Base-by-base conservation (phyloP, 2,797 vertebrate species). In the Propithecus deckenii region DNA sequence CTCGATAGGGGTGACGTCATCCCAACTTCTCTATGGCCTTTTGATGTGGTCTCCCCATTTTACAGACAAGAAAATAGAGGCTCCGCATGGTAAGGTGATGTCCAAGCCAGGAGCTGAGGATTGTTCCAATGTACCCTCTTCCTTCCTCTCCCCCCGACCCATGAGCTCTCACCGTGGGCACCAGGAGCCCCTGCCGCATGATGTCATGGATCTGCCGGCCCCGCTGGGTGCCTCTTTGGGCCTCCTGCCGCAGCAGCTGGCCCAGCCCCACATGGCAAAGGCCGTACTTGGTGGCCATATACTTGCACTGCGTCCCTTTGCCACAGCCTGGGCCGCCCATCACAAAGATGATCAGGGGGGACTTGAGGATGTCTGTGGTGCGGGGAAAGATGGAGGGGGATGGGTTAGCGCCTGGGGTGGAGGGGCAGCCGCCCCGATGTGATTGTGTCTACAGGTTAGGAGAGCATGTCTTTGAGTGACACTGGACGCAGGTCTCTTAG, bases 211-310 rank as follows among this genome's bases (percentile, higher is more conserved):
- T 96, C 50, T 96, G 81, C 41, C 6, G 38, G 20, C 97, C 94
- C n/a, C 32, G 22, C 17, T 2, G 6, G 2, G 94, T 97, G 22
- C 80, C 55, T 18, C 8, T 13, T 1, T 69, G 89, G 63, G 96
- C 95, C 48, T 98, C 97, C 17, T 94, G 89, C 41, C 63, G 4
- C 78, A 98, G 94, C n/a, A 98, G 57, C 9, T 98, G 96, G 50
- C 97, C 97, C 50, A 98, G 84, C 28, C 95, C 91, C 87, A 98
- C 20, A 0, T 98, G 98, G 92, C 79, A 94, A 90, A 98, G 94
- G 25, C 97, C 84, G 0, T 97, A 98, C 43, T 97, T 98, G 61
- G 30, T 65, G 1, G 91, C 96, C 94, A 98, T 93, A 2, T 95
- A 95, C 78, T 80, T 46, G 20, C 97, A 97, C 57, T 97, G 98